Conservation (phyloP, 2,797 vertebrate species). For the Urophycis tenuis region DNA sequence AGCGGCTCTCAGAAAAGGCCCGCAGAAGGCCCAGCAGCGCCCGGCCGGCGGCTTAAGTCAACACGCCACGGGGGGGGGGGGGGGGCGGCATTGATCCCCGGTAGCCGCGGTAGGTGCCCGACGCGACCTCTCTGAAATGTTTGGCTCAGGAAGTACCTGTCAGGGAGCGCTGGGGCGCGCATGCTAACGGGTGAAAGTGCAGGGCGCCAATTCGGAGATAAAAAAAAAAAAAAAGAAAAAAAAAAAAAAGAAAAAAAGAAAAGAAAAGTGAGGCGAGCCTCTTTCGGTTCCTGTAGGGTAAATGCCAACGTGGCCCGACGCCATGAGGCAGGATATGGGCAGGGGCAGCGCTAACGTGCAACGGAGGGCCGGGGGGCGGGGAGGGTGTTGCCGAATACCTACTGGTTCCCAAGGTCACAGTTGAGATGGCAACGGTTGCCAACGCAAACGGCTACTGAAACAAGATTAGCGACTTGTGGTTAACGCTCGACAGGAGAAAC, state of each 20-base stretch:
- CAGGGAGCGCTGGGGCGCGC: constrained; percentile 38
- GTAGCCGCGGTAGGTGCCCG: constrained; percentile 41
- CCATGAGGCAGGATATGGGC: constrained; percentile 17
- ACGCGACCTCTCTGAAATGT: constrained; percentile 41
- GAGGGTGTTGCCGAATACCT: constrained; percentile 36
- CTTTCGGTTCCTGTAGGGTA: constrained; percentile 19
- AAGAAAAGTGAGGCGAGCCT: constrained; percentile 39
- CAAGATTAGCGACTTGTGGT: constrained; percentile 36
- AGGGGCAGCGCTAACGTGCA: constrained; percentile 8
- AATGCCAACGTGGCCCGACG: constrained; percentile 22
- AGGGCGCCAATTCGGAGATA: constrained; percentile 45
- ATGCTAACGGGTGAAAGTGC: constrained; percentile 50
- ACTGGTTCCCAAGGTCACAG: constrained; percentile 47
- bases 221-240: too few relatives aligned
- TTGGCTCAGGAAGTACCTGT: constrained; percentile 49
- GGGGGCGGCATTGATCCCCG: constrained; percentile 33
- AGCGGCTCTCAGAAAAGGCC: constrained; percentile 53
- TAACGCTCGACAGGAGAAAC: not conserved
- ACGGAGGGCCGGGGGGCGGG: too few relatives aligned
- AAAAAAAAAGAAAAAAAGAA: too few relatives aligned
- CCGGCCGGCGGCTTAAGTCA: constrained; percentile 40
- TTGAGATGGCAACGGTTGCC: constrained; percentile 39
- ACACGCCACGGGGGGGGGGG: constrained; percentile 40
- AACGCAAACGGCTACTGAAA: constrained; percentile 38
- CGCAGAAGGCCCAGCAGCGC: constrained; percentile 38